phyloP scores from a whole-genome alignment of 2,888 invertebrate species.

The Caenorhabditis auriculariae region DNA sequence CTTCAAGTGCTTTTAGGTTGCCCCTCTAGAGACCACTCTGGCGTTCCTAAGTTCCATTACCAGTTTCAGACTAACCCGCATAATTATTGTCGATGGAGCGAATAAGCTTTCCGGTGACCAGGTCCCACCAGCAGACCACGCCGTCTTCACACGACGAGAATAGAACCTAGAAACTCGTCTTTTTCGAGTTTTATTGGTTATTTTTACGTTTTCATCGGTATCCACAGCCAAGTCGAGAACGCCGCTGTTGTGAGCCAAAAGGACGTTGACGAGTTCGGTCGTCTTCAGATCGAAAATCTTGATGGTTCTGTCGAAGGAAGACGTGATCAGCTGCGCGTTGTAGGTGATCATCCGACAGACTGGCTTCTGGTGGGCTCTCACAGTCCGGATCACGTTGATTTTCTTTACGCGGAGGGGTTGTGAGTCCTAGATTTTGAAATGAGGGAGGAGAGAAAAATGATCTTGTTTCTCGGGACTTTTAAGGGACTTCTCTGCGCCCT shows the following conservation, averaged over 20 bases:
- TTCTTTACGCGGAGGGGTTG: constrained; percentile 20
- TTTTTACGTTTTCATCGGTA: constrained; percentile 7
- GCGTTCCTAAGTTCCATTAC: too few relatives aligned
- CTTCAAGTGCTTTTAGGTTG: too few relatives aligned
- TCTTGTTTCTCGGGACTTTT: too few relatives aligned
- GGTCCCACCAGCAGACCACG: constrained; percentile 56
- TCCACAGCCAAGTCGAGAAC: constrained; percentile 20
- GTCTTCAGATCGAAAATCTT: constrained; percentile 42
- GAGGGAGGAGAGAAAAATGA: too few relatives aligned
- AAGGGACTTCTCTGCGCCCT: too few relatives aligned
- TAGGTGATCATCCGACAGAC: constrained; percentile 22
- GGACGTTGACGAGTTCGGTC: constrained; percentile 31
- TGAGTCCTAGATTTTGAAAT: too few relatives aligned
- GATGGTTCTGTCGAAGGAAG: constrained; percentile 25
- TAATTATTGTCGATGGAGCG: constrained; percentile 18
- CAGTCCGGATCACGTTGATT: constrained; percentile 18
- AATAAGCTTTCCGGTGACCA: constrained; percentile 32
- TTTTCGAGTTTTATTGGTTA: not conserved
- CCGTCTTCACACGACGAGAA: constrained; percentile 53
- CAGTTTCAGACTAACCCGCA: constrained; percentile 4
- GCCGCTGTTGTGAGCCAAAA: constrained; percentile 49
- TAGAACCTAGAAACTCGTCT: constrained; percentile 23
- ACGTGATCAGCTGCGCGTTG: constrained; percentile 17
- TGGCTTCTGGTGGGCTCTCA: constrained; percentile 41
- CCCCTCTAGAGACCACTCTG: too few relatives aligned